Percentiles rank a stretch among this genome's conserved stretches.
These are phyloP conservation scores for Phaenicophaeus curvirostris DNA, from an alignment of 2,797 vertebrate genomes.

Conservation along the genomic window DNA sequence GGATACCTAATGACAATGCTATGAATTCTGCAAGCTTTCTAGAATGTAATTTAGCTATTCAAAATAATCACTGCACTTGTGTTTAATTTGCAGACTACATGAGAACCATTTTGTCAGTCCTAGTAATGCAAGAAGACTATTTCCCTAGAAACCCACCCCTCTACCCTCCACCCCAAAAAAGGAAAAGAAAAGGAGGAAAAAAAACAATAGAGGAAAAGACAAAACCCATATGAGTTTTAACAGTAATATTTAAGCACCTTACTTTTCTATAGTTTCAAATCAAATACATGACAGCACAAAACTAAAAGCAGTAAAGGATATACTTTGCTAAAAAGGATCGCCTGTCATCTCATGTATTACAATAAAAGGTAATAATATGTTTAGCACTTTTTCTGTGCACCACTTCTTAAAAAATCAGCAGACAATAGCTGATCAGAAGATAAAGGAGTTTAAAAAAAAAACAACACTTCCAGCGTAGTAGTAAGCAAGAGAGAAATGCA, in stretches of 20 bases:
- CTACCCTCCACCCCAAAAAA: constrained; percentile 59
- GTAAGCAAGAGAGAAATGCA: constrained; percentile 84
- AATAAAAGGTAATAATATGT: constrained; percentile 84
- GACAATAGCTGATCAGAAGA: constrained; percentile 83
- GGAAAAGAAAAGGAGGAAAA: not conserved
- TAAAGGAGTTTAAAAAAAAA: constrained; percentile 73
- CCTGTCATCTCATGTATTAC: constrained; percentile 79
- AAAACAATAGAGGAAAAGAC: constrained; percentile 66
- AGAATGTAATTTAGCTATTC: constrained; percentile 92
- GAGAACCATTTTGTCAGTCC: constrained; percentile 85
- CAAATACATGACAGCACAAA: constrained; percentile 80
- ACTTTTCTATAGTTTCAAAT: constrained; percentile 81
- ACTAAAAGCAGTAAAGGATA: constrained; percentile 80
- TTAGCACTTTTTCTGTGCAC: constrained; percentile 77
- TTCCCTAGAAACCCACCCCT: constrained; percentile 73
- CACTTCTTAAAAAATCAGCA: constrained; percentile 70
- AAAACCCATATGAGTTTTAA: constrained; percentile 73
- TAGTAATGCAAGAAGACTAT: constrained; percentile 81
- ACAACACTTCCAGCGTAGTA: constrained; percentile 66
- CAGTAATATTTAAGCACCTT: constrained; percentile 78
- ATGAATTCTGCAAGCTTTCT: constrained; percentile 91
- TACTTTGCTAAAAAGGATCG: constrained; percentile 80
- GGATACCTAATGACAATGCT: constrained; percentile 90
- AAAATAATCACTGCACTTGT: constrained; percentile 88
- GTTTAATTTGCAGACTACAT: constrained; percentile 85